These are phyloP conservation scores for Stegodyphus dumicola DNA, from an alignment of 1,140 invertebrate species.

Conservation along the genomic window DNA sequence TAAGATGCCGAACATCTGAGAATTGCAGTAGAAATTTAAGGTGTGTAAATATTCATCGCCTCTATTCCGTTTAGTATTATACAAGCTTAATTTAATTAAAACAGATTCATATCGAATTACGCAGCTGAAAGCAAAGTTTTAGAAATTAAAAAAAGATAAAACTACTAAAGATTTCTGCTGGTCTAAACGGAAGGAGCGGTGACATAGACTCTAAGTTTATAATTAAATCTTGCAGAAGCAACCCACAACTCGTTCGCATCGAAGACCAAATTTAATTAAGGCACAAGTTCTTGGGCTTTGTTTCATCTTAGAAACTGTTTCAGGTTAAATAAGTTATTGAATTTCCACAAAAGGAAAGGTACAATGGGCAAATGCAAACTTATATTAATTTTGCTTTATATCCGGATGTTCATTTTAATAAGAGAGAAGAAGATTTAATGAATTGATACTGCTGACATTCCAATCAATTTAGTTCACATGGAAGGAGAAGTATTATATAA, in stretches of 20 bases:
- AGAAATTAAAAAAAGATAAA: constrained; percentile 19
- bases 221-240: constrained; percentile 55
- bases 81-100: not conserved
- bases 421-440: too few species aligned
- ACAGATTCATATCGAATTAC: not conserved
- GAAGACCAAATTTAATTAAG: constrained; percentile 47
- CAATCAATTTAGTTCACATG: too few species aligned
- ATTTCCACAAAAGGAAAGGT: constrained; percentile 3
- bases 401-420: not conserved
- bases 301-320: constrained; percentile 21
- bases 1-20: too few species aligned
- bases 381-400: constrained; percentile 10
- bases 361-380: too few species aligned
- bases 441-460: not conserved
- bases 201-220: constrained; percentile 11
- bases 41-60: not conserved
- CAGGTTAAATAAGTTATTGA: constrained; percentile 34
- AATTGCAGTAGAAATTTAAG: too few species aligned
- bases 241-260: not conserved
- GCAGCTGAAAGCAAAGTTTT: constrained; percentile 28
- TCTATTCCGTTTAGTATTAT: not conserved
- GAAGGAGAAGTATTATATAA: too few species aligned
- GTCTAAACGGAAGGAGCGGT: constrained; percentile 10
- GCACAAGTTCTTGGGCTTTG: constrained; percentile 26
- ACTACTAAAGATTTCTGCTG: not conserved